Conservation (phyloP, 2,113 vertebrate species). For the Dendropsophus ebraccatus region DNA sequence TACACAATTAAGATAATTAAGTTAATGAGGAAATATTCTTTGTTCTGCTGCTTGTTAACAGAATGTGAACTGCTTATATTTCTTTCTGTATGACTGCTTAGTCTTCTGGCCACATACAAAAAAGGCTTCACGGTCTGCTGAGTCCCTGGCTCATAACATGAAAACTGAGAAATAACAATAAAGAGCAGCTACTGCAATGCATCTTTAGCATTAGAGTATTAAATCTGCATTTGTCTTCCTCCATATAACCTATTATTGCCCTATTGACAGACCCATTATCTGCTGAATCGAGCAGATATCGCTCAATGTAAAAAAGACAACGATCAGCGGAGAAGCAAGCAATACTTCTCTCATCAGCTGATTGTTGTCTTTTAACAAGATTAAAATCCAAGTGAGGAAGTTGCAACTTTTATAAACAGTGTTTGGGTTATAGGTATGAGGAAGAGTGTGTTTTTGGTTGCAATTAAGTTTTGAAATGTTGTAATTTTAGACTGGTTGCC, state of each 20-base stretch:
- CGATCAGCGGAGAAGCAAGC: too few relatives aligned
- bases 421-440: not conserved
- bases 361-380: too few relatives aligned
- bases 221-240: not conserved
- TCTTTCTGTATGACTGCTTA: not conserved
- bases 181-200: not conserved
- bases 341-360: too few relatives aligned
- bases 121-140: not conserved
- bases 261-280: too few relatives aligned
- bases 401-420: too few relatives aligned
- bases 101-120: not conserved
- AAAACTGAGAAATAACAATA: not conserved
- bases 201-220: not conserved
- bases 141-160: not conserved
- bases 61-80: not conserved
- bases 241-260: too few relatives aligned
- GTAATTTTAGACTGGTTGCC: not conserved
- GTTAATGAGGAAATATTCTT: not conserved
- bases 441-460: not conserved
- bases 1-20: not conserved
- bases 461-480: not conserved
- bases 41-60: not conserved
- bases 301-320: too few relatives aligned
- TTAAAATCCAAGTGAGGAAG: too few relatives aligned
- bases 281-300: too few relatives aligned